Evolutionary conservation across 2,888 invertebrate genomes (phyloP), one percentile per base, ranked within the genome.

Genomic region (Stenurella melanura): DNA sequence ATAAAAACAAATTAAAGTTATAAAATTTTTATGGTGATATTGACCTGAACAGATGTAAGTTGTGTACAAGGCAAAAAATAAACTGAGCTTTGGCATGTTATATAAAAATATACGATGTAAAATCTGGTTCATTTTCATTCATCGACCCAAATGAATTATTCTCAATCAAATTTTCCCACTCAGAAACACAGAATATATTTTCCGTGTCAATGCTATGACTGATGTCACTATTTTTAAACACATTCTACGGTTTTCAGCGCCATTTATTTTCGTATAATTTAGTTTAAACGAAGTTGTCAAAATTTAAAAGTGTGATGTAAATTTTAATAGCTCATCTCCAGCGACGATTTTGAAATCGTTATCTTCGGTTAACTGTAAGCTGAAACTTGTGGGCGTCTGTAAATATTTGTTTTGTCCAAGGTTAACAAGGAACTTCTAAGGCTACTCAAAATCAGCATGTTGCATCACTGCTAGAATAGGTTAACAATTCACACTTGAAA

Each of bases 11-110:
- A 15, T n/a, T 50, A n/a, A 50, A 50, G 34, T 63, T 63, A 63
- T 63, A 63, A 63, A n/a, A 21, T 10, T 50, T 34, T 64, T 42
- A 64, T 64, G 64, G 21, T 42, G 64, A 64, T 64, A 64, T 64
- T 64, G 64, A 64, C 64, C 64, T 42, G 42, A 19, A 19, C 42
- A 42, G 42, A 15, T 50, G 42, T 30, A 60, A 42, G 21, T 19
- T 64, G 42, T 64, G 38, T 64, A 64, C 19, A 64, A 12, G 12
- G 6, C n/a, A 15, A 64, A 64, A 42, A 50, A 64, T 64, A 64
- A 19, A 64, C 64, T 21, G 4, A 17, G 64, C 38, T 42, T 64
- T 64, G 64, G 42, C 64, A 64, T 15, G 21, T 42, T 15, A 38
- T 19, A 50, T 42, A 64, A 64, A 64, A 64, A 38, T 42, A 64